Evolutionary conservation across 2,888 invertebrate species (phyloP).

Genomic region (Atrina japonica): DNA sequence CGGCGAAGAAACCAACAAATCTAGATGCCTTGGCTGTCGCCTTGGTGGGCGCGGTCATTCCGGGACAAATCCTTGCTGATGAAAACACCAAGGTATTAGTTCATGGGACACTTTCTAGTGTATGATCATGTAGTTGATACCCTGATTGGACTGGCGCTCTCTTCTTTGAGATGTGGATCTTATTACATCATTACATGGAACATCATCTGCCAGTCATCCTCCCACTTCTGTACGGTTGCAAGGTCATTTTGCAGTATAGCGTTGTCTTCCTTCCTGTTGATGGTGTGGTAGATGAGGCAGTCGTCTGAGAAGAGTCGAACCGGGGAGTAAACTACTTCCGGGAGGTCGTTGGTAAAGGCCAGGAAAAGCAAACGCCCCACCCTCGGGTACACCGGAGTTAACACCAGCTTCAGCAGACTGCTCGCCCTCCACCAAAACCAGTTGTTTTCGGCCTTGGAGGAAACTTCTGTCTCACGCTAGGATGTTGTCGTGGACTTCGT

Average conservation of each 20-base stretch:
- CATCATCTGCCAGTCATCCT: neutral
- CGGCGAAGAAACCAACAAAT: constrained; percentile 1
- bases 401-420: neutral
- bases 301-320: constrained; percentile 3
- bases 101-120: neutral
- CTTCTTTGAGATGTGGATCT: neutral
- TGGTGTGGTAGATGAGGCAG: neutral
- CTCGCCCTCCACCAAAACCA: constrained; percentile 1
- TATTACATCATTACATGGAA: neutral
- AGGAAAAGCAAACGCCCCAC: constrained; percentile 9
- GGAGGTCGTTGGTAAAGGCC: constrained; percentile 6
- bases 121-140: neutral
- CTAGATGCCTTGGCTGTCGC: neutral
- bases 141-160: neutral
- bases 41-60: constrained; percentile 5
- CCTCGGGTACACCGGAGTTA: constrained; percentile 4
- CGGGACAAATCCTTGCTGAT: constrained; percentile 5
- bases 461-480: neutral
- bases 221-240: neutral
- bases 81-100: constrained; percentile 2
- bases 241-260: neutral
- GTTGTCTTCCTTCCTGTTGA: neutral
- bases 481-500: constrained; percentile 1
- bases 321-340: neutral
- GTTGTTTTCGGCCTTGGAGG: neutral